Conservation (phyloP, 2,888 invertebrate species). For the Megalurothrips usitatus region DNA sequence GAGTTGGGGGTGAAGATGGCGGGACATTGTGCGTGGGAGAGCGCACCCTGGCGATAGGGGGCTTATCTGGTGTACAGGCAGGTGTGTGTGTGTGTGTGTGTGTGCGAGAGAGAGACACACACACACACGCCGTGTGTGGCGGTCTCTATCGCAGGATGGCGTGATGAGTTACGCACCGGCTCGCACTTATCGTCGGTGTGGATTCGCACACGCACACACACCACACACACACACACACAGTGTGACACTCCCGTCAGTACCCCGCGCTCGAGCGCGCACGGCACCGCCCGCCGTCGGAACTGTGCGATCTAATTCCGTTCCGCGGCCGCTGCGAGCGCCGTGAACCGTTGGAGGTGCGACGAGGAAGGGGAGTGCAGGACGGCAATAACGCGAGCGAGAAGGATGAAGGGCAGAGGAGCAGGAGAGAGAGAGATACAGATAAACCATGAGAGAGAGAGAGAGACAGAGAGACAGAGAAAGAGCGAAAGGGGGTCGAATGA, state of each 20-base stretch:
- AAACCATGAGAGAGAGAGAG: background rate
- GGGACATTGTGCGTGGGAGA: conserved; percentile 1
- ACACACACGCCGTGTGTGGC: background rate
- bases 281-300: no score
- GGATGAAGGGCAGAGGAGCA: background rate
- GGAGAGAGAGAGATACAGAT: background rate
- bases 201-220: background rate
- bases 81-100: background rate
- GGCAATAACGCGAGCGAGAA: background rate
- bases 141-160: background rate
- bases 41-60: background rate
- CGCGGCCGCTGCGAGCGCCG: no score
- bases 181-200: background rate
- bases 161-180: background rate
- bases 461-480: background rate
- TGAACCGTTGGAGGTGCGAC: no score
- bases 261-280: no score
- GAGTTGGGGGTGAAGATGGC: background rate
- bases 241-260: no score
- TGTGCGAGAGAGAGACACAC: no score
- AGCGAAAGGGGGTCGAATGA: background rate
- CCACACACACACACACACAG: no score
- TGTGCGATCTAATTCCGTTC: no score
- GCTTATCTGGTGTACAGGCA: background rate
- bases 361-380: no score